Percentiles rank a stretch among this genome's conserved stretches.
phyloP scores from a whole-genome alignment of 1,140 invertebrate genomes.

The Plutomurus gul region DNA sequence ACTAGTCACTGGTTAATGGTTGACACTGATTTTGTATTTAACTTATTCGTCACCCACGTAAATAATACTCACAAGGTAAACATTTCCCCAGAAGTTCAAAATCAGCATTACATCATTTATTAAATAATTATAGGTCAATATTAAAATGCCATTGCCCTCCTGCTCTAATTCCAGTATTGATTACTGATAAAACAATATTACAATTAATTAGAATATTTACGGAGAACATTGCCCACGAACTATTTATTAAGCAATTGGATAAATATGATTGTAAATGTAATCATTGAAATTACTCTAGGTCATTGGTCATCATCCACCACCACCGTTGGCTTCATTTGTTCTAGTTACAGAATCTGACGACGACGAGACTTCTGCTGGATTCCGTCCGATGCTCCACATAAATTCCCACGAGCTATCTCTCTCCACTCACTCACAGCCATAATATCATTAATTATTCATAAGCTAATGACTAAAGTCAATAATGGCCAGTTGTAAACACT shows the following conservation, averaged over 20 bases:
- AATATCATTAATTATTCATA: slow-evolving; percentile 11
- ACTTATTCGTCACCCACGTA: too few relatives aligned
- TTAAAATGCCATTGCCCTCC: slow-evolving; percentile 1
- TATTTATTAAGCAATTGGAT: too few relatives aligned
- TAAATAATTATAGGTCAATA: slow-evolving; percentile 16
- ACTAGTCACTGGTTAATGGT: too few relatives aligned
- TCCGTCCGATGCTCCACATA: not conserved
- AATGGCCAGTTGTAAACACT: too few relatives aligned
- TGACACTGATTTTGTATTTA: too few relatives aligned
- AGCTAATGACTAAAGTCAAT: not conserved
- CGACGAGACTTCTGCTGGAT: too few relatives aligned
- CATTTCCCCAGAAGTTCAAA: slow-evolving; percentile 12
- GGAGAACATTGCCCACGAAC: not conserved
- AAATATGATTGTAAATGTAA: not conserved
- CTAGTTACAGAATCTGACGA: too few relatives aligned
- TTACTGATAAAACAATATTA: not conserved
- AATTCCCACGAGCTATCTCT: slow-evolving; percentile 16
- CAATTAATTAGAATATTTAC: not conserved
- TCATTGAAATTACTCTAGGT: too few relatives aligned
- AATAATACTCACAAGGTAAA: too few relatives aligned
- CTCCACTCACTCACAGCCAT: too few relatives aligned
- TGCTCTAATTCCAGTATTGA: not conserved
- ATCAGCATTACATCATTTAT: not conserved
- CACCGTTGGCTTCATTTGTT: too few relatives aligned
- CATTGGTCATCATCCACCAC: too few relatives aligned